A percentile compares a stretch with the other conserved stretches of the same genome.
phyloP scores from a whole-genome alignment of 2,888 invertebrate species.

The Agonopterix alstromeriana region DNA sequence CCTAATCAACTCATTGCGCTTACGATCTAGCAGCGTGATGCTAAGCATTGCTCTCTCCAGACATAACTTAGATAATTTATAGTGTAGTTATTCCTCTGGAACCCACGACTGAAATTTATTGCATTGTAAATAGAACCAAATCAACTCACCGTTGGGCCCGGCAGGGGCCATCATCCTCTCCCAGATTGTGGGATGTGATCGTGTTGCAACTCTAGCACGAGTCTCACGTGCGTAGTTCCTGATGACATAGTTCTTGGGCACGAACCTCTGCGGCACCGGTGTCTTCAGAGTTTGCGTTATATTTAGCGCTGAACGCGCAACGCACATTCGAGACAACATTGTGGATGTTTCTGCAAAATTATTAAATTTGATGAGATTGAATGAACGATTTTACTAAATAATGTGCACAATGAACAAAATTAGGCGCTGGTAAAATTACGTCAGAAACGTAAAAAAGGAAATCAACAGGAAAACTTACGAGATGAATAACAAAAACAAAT shows the following conservation, averaged over 20 bases:
- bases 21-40: too few relatives aligned
- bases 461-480: too few relatives aligned
- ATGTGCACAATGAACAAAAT: background rate
- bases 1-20: too few relatives aligned
- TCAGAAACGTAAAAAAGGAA: too few relatives aligned
- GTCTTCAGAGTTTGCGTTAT: constrained; percentile 40
- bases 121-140: background rate
- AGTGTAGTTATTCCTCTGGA: too few relatives aligned
- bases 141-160: constrained; percentile 81
- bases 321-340: constrained; percentile 71
- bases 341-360: constrained; percentile 20
- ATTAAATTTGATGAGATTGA: background rate
- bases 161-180: constrained; percentile 87
- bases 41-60: too few relatives aligned
- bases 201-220: constrained; percentile 50
- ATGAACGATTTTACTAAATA: background rate
- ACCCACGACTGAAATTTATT: too few relatives aligned
- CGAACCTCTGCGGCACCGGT: constrained; percentile 58
- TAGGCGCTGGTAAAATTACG: background rate
- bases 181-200: constrained; percentile 77
- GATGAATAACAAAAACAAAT: too few relatives aligned
- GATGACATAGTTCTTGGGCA: constrained; percentile 65
- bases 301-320: constrained; percentile 38
- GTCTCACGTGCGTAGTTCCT: constrained; percentile 75
- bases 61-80: too few relatives aligned